Base-by-base conservation (phyloP, 2,797 vertebrate species). In the Eulemur albifrons region DNA sequence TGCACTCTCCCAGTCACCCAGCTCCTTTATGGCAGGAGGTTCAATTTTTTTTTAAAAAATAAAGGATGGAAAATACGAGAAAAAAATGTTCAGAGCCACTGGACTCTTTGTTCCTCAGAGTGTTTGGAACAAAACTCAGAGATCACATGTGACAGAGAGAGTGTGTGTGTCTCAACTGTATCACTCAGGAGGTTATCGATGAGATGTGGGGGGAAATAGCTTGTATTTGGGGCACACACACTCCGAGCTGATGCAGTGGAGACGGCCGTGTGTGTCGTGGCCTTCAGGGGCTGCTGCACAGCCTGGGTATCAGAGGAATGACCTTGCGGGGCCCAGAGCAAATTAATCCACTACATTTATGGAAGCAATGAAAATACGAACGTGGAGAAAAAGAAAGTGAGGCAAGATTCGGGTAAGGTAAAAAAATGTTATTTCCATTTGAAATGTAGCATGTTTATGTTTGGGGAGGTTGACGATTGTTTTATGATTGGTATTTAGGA, bases 291-390 rank as follows among this genome's bases (percentile, higher is more conserved):
- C 20, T 23, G 2, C 18, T 50, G 1, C 2, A 8, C 0, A 18
- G 5, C 12, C 11, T 4, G 9, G 75, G 48, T 4, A 32, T 12
- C 5, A 12, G 17, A 4, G 2, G 18, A 7, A 4, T 14, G 0
- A 10, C 9, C 23, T 30, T 77, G 23, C 38, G 7, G 10, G 38
- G 5, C 35, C 13, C 20, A 20, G 18, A 32, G 38, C n/a, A 63
- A 84, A 57, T 27, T 7, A 67, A 84, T 38, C 59, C 73, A 32
- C 20, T 4, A 12, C 30, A 20, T 20, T 2, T 11, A 50, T 10
- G 25, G 15, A 90, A 82, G 35, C 23, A 25, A 32, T 69, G 27
- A 72, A 83, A 23, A 76, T 17, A 43, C 1, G 7, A 52, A 35
- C 2, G 5, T 6, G 3, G 3, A 25, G 7, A 83, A 70, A 38